phyloP scores from a whole-genome alignment of 2,888 invertebrate species.

The Emesis russula region DNA sequence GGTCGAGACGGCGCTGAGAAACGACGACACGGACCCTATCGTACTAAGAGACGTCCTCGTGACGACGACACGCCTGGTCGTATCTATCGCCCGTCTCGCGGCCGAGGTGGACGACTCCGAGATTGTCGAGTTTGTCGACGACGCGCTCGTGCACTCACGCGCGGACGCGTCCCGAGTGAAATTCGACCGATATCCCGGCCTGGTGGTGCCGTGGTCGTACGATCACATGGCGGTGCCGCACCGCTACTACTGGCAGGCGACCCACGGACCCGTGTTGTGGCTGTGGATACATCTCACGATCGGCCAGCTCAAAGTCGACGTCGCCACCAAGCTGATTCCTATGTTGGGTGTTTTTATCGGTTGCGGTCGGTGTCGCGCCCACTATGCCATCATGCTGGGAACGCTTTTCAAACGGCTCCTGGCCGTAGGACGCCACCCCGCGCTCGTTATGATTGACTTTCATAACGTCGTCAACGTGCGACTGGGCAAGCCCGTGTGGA shows the following conservation, averaged over 20 bases:
- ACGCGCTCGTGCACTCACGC: conserved; percentile 33
- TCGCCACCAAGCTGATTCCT: conserved; percentile 30
- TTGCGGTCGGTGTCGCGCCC: conserved; percentile 29
- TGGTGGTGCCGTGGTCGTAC: background rate
- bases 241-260: conserved; percentile 18
- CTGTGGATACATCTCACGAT: conserved; percentile 28
- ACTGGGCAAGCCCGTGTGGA: conserved; percentile 27
- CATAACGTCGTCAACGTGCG: conserved; percentile 7
- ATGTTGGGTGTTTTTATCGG: conserved; percentile 14
- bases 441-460: no score
- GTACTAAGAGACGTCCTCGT: conserved; percentile 19
- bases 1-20: conserved; percentile 18
- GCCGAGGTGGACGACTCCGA: conserved; percentile 1
- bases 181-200: background rate
- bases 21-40: conserved; percentile 1
- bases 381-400: conserved; percentile 26
- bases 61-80: conserved; percentile 9
- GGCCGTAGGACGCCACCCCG: background rate
- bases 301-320: conserved; percentile 12
- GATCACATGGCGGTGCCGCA: background rate
- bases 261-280: conserved; percentile 15
- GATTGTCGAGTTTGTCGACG: conserved; percentile 5
- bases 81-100: background rate
- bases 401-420: conserved; percentile 1
- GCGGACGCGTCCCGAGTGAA: background rate